Percentiles rank a stretch among this genome's conserved stretches.
These are phyloP conservation scores for Mastomys coucha DNA, from an alignment of 2,113 vertebrate species.

Conservation along the genomic window DNA sequence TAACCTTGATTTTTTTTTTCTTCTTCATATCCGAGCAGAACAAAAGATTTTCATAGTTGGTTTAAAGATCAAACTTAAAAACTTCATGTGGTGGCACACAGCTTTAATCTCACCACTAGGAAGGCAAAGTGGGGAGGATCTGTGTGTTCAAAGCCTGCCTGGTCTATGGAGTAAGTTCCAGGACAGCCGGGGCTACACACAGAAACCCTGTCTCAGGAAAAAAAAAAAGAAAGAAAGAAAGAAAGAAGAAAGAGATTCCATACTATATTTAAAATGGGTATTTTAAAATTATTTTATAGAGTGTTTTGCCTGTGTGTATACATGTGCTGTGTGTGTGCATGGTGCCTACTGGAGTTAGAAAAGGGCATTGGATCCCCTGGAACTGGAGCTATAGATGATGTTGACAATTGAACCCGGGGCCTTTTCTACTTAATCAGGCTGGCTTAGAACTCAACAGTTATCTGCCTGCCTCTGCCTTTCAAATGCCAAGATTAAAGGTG, in stretches of 20 bases:
- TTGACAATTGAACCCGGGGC: not conserved
- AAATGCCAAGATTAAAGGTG: too few relatives aligned
- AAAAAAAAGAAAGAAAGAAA: not conserved
- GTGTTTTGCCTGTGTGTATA: not conserved
- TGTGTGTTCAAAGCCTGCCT: not conserved
- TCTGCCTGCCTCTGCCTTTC: too few relatives aligned
- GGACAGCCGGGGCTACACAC: not conserved
- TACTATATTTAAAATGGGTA: not conserved
- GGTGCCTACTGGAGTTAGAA: not conserved
- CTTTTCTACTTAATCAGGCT: not conserved
- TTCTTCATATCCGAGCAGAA: not conserved
- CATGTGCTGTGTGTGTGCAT: not conserved
- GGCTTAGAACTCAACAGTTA: too few relatives aligned
- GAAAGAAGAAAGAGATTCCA: not conserved
- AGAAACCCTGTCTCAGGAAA: not conserved
- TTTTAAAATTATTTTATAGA: not conserved
- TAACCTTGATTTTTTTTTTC: not conserved
- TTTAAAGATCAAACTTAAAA: not conserved
- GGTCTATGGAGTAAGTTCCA: not conserved
- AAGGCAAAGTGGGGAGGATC: fast-evolving
- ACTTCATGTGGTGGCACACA: not conserved
- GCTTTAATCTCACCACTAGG: not conserved
- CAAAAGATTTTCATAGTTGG: not conserved
- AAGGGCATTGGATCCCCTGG: not conserved
- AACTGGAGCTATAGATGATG: not conserved